phyloP scores from a whole-genome alignment of 2,113 vertebrate genomes.

The Motacilla alba region DNA sequence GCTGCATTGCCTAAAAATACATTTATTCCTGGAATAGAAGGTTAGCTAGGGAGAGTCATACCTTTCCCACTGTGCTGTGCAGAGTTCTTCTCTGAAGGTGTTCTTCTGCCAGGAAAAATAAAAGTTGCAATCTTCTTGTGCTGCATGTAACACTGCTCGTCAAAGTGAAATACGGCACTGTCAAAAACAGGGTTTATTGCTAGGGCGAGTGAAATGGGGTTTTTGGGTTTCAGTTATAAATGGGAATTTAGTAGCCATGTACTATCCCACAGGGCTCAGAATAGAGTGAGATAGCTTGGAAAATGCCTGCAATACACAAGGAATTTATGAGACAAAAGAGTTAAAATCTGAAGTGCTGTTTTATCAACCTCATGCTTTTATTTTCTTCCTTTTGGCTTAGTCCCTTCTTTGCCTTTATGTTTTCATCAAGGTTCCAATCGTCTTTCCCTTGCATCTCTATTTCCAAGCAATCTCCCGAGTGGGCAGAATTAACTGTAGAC shows the following conservation, averaged over 20 bases:
- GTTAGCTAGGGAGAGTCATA: background rate
- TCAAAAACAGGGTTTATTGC: background rate
- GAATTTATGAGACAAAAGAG: background rate
- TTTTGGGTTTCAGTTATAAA: background rate
- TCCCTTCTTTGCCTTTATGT: background rate
- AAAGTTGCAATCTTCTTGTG: background rate
- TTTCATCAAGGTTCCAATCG: background rate
- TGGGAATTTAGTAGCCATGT: background rate
- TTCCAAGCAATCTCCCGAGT: background rate
- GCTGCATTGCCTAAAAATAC: constrained; percentile 23
- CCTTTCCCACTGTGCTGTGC: background rate
- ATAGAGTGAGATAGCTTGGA: background rate
- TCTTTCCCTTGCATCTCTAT: background rate
- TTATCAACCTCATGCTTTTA: background rate
- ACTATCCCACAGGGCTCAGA: background rate
- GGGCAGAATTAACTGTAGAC: constrained; percentile 7
- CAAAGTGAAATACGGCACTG: background rate
- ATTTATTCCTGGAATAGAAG: background rate
- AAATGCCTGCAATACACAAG: background rate
- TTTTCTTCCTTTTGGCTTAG: background rate
- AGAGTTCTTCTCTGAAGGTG: background rate
- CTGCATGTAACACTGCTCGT: background rate
- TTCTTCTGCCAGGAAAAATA: background rate
- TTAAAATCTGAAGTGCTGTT: background rate
- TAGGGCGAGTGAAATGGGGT: background rate